Evolutionary conservation across 1,140 invertebrate genomes (phyloP).

Genomic region (Vanessa atalanta): DNA sequence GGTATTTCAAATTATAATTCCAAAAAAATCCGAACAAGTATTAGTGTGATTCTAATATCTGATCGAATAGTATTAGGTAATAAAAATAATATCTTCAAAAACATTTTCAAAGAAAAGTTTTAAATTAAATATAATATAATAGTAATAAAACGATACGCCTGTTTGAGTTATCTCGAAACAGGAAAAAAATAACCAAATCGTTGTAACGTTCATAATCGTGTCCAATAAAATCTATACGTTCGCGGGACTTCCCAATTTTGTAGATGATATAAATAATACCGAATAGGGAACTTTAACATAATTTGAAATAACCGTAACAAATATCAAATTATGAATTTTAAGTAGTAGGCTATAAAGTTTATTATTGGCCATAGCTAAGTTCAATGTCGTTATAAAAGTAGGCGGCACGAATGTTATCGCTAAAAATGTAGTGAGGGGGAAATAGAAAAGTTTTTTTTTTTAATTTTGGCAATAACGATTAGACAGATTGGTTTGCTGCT

Average conservation of each 20-base stretch:
- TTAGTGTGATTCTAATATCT: no score
- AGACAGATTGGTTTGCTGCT: not conserved
- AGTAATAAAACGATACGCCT: no score
- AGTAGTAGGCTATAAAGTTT: not conserved
- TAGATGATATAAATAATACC: conserved; percentile 31
- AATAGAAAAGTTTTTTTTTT: not conserved
- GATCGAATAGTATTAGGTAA: no score
- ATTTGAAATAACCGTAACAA: not conserved
- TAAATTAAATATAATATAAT: no score
- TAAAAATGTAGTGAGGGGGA: not conserved
- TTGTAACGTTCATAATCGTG: not conserved
- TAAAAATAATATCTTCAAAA: no score
- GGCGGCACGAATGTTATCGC: not conserved
- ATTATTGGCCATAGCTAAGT: not conserved
- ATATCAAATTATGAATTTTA: not conserved
- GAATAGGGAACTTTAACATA: conserved; percentile 12
- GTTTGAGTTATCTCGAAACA: no score
- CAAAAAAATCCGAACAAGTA: no score
- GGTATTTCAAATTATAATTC: no score
- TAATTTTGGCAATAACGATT: not conserved
- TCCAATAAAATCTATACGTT: conserved; percentile 11
- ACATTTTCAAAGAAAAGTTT: no score
- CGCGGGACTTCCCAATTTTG: conserved; percentile 37
- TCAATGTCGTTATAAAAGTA: conserved; percentile 2
- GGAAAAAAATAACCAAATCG: not conserved